Evolutionary conservation across 2,888 invertebrate species (phyloP).

Genomic region (Parnassius orleans): DNA sequence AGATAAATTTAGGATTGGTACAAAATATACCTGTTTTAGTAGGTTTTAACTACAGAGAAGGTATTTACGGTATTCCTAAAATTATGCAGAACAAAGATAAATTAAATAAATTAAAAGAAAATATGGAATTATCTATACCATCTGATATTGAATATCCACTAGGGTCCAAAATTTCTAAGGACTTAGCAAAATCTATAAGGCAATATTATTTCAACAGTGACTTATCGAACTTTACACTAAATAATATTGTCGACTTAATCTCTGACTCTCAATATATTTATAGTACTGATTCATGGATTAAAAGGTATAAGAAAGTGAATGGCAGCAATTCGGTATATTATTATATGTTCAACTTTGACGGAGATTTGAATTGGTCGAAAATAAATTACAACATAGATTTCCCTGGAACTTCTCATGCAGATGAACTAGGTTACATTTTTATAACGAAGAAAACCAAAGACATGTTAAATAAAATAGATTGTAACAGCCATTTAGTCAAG

Average conservation of each 20-base stretch:
- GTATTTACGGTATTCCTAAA: conserved; percentile 31
- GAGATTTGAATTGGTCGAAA: conserved; percentile 33
- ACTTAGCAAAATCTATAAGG: conserved; percentile 34
- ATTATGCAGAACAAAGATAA: conserved; percentile 13
- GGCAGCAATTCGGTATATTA: conserved; percentile 30
- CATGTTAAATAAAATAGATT: conserved; percentile 28
- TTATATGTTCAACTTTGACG: conserved; percentile 34
- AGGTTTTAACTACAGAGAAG: conserved; percentile 60
- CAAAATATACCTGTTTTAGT: conserved; percentile 53
- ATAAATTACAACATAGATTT: conserved; percentile 22
- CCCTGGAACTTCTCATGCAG: conserved; percentile 31
- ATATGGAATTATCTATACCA: conserved; percentile 39
- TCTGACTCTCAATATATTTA: conserved; percentile 33
- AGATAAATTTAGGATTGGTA: conserved; percentile 40
- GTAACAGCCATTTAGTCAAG: conserved; percentile 28
- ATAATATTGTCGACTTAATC: conserved; percentile 31
- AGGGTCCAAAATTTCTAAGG: conserved; percentile 30
- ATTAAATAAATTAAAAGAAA: conserved; percentile 31
- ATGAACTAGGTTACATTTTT: conserved; percentile 33
- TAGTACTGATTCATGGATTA: conserved; percentile 32
- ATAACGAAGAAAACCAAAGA: conserved; percentile 28
- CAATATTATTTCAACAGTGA: conserved; percentile 19
- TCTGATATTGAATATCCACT: conserved; percentile 38
- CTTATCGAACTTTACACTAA: conserved; percentile 26
- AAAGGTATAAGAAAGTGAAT: conserved; percentile 28